Percentiles rank a stretch among this genome's conserved stretches.
Conservation (phyloP, 1,140 invertebrate species). For the Mizuhopecten yessoensis region DNA sequence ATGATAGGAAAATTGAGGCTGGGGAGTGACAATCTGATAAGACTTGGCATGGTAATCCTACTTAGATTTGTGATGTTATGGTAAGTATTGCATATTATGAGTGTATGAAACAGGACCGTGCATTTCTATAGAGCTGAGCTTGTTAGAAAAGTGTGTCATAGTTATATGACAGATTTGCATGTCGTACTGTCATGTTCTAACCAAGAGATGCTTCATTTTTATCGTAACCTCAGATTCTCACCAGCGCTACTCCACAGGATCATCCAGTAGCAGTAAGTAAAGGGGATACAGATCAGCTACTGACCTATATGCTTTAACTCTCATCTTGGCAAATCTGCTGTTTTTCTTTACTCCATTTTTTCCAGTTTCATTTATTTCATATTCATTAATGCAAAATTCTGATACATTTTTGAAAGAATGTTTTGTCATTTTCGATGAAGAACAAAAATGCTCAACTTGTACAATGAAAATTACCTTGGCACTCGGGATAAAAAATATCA, state of each 20-base stretch:
- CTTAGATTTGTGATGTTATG: too few species aligned
- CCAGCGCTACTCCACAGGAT: constrained; percentile 25
- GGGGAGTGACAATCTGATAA: too few species aligned
- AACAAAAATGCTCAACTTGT: too few species aligned
- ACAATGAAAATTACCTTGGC: too few species aligned
- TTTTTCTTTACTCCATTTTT: neutral
- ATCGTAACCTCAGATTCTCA: neutral
- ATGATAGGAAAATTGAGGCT: too few species aligned
- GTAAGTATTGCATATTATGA: too few species aligned
- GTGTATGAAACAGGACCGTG: neutral
- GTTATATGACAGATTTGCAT: neutral
- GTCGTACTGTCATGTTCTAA: neutral
- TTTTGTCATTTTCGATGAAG: too few species aligned
- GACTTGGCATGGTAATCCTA: too few species aligned
- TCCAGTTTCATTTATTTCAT: neutral
- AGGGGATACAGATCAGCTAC: neutral
- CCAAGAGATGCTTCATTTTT: neutral
- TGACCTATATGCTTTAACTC: neutral
- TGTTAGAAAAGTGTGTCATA: neutral
- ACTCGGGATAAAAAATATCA: too few species aligned
- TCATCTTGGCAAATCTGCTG: neutral
- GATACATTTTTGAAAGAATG: neutral
- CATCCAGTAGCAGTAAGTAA: constrained; percentile 26
- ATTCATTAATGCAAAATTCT: neutral
- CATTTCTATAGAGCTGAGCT: neutral